Conservation (phyloP, 2,888 invertebrate genomes). For the Carcina quercana region DNA sequence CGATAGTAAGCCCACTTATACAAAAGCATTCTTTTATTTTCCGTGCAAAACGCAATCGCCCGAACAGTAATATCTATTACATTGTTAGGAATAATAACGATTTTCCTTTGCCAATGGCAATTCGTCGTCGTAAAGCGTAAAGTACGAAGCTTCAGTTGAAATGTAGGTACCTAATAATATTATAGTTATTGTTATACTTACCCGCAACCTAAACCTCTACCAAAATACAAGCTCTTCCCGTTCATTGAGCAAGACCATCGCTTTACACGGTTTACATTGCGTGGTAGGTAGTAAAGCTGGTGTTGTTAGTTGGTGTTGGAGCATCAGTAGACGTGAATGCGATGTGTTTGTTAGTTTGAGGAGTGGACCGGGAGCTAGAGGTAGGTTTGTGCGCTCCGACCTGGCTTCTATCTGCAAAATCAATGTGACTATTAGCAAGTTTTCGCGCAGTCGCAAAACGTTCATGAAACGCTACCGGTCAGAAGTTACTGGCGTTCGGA, state of each 20-base stretch:
- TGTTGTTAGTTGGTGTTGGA: slow-evolving; percentile 18
- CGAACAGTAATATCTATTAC: slow-evolving; percentile 38
- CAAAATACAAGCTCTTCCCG: slow-evolving; percentile 20
- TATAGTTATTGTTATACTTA: slow-evolving; percentile 62
- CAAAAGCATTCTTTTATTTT: slow-evolving; percentile 34
- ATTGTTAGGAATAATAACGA: slow-evolving; percentile 40
- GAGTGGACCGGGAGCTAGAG: slow-evolving; percentile 37
- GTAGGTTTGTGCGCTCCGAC: slow-evolving; percentile 65
- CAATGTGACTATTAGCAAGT: slow-evolving; percentile 73
- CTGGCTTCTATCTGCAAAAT: slow-evolving; percentile 74
- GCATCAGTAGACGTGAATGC: slow-evolving; percentile 30
- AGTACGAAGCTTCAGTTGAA: slow-evolving; percentile 51
- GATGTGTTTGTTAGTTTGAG: slow-evolving; percentile 26
- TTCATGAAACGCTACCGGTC: slow-evolving; percentile 51
- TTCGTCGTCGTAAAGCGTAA: slow-evolving; percentile 61
- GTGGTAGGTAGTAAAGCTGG: slow-evolving; percentile 19
- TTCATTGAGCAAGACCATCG: slow-evolving; percentile 19
- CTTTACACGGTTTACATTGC: slow-evolving; percentile 35
- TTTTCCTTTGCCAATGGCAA: slow-evolving; percentile 54
- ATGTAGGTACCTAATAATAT: slow-evolving; percentile 58
- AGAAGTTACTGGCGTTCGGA: slow-evolving; percentile 36
- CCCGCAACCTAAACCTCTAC: slow-evolving; percentile 38
- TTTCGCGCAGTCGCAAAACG: slow-evolving; percentile 72
- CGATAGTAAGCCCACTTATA: not conserved
- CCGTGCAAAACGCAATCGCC: slow-evolving; percentile 46